Evolutionary conservation across 1,140 invertebrate genomes (phyloP), one percentile per base, ranked within the genome.

Genomic region (Rhagoletis zephyria): DNA sequence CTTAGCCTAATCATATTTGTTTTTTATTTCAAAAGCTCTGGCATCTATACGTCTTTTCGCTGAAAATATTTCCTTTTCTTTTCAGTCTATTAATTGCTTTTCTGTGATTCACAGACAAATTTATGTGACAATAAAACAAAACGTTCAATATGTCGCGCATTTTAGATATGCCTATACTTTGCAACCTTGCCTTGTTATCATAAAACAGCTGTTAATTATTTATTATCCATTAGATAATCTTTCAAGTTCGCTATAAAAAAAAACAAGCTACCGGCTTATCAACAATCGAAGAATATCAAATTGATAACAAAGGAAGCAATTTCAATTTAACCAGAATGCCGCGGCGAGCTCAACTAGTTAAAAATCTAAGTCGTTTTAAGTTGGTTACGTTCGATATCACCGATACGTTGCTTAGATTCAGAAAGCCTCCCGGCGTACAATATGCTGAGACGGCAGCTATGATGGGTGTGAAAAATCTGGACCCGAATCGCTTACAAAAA

Each of bases 331-430:
- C 30, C 4, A 48, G 12, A 30, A 87, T 88, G 65, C 16, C 40
- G 4, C 19, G 51, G 4, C 45, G 45, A 14, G 67, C 88, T 81
- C 89, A 90, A 87, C 89, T 93, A 65, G 19, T 90, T 70, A 87
- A 88, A 30, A 93, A 93, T 88, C 88, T 93, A 48, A 87, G 90
- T 65, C 93, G 91, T 30, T 94, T 95, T 59, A 93, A 94, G 70
- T 92, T 97, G 87, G 94, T 98, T 45, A 98, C 97, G 9, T 97
- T 98, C 92, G 97, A 98, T 93, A 95, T 97, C 14, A 98, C 97
- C 3, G 97, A 97, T 88, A 98, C 97, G 1, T 93, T 98, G 51
- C 91, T 98, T 40, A 95, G 95, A 90, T 95, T 96, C 89, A 93
- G 94, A 7, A 94, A 95, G 16, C 93, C 95, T 74, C 95, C 97